These are phyloP conservation scores for Ptychadena robeensis DNA, from an alignment of 2,797 vertebrate genomes.

Conservation along the genomic window DNA sequence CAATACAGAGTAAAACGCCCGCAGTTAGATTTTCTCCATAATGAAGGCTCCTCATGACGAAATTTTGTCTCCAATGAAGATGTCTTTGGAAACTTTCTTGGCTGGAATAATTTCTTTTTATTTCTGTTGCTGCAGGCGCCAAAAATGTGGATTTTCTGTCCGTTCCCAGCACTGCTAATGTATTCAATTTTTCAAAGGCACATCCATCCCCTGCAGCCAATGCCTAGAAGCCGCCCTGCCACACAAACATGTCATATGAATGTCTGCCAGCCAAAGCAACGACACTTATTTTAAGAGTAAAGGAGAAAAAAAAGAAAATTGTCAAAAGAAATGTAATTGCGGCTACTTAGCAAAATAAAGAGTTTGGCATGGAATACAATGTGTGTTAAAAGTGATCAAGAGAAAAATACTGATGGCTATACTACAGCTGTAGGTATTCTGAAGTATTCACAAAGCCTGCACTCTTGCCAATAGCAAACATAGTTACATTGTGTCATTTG, in stretches of 20 bases:
- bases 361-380: too few species aligned
- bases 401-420: background rate
- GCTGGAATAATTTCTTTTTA: conserved; percentile 10
- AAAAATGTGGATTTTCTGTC: conserved; percentile 25
- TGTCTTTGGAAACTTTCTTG: conserved; percentile 5
- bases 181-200: conserved; percentile 28
- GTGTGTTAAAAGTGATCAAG: background rate
- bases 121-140: conserved; percentile 23
- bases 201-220: conserved; percentile 18
- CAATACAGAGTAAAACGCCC: background rate
- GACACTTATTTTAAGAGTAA: background rate
- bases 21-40: too few species aligned
- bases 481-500: too few species aligned
- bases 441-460: background rate
- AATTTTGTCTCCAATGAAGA: background rate
- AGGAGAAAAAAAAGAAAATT: background rate
- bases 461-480: too few species aligned
- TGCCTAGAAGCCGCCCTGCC: background rate
- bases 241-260: background rate
- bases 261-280: background rate
- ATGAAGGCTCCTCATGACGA: background rate
- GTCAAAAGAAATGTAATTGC: background rate
- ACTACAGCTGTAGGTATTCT: background rate
- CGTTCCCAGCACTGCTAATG: conserved; percentile 1
- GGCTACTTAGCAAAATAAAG: too few species aligned